These are phyloP conservation scores for Acanthis flammea DNA, from an alignment of 2,797 vertebrate species.

Conservation along the genomic window DNA sequence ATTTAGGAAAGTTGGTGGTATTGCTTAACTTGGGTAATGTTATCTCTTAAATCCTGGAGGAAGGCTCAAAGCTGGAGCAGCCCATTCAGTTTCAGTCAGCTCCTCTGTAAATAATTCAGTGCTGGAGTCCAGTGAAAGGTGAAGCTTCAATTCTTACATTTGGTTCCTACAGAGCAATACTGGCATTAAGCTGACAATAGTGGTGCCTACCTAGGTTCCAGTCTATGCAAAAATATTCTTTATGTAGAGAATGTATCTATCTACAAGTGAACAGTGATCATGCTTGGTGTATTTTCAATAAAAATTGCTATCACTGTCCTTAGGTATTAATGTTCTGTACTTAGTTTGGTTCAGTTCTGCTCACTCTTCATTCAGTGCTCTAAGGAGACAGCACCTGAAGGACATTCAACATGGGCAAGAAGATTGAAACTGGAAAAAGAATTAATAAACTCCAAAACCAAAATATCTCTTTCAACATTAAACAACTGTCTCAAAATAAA, in stretches of 20 bases:
- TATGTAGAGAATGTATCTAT: not conserved
- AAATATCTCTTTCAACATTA: not conserved
- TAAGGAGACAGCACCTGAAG: not conserved
- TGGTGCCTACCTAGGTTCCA: not conserved
- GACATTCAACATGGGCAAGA: not conserved
- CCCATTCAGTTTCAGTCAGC: not conserved
- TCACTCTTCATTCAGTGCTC: not conserved
- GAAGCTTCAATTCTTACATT: not conserved
- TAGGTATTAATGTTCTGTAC: not conserved
- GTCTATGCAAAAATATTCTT: not conserved
- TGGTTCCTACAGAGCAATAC: not conserved
- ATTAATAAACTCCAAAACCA: not conserved
- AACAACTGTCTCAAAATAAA: not conserved
- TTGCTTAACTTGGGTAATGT: not conserved
- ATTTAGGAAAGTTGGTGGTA: not conserved
- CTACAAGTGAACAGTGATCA: not conserved
- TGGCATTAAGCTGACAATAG: not conserved
- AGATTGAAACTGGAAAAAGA: not conserved
- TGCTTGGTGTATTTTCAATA: not conserved
- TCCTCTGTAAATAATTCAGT: conserved; percentile 43
- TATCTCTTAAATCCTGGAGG: not conserved
- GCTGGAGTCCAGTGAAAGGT: conserved; percentile 25
- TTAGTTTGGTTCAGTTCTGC: not conserved
- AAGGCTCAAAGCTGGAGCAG: not conserved
- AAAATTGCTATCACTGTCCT: not conserved